Percentiles rank a stretch among this genome's conserved stretches.
Evolutionary conservation across 2,888 invertebrate species (phyloP).

Genomic region (Maniola hyperantus): DNA sequence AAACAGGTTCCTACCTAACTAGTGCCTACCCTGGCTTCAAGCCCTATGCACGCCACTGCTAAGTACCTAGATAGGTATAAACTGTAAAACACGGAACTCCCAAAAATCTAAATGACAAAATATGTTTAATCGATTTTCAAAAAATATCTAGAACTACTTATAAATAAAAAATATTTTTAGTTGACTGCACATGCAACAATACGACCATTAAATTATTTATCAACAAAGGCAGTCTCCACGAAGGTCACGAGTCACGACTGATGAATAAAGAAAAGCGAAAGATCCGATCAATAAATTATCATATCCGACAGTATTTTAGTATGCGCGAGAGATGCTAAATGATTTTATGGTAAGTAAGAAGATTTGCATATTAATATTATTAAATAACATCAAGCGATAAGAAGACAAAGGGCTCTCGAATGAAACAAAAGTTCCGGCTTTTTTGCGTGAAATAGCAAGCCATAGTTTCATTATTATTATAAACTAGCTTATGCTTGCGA

Average conservation of each 20-base stretch:
- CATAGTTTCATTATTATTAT: neutral
- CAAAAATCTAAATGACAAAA: too few relatives aligned
- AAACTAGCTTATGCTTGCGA: too few relatives aligned
- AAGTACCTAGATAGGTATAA: too few relatives aligned
- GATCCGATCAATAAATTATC: conserved; percentile 29
- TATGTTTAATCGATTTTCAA: too few relatives aligned
- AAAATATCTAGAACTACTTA: neutral
- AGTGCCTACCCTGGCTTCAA: too few relatives aligned
- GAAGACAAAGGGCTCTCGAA: neutral
- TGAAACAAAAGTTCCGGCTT: neutral
- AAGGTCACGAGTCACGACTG: conserved; percentile 25
- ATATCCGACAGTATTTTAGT: conserved; percentile 36
- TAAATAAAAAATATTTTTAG: conserved; percentile 1
- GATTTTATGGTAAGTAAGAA: conserved; percentile 6
- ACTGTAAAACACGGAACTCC: too few relatives aligned
- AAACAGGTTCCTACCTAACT: too few relatives aligned
- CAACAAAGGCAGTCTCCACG: conserved; percentile 13
- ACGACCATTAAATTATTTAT: conserved; percentile 7
- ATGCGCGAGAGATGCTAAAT: conserved; percentile 25
- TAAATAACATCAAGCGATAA: neutral
- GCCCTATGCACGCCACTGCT: too few relatives aligned
- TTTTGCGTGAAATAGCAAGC: neutral
- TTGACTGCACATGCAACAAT: conserved; percentile 4
- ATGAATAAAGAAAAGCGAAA: conserved; percentile 36
- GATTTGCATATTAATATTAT: conserved; percentile 37